Conservation (phyloP, 2,113 vertebrate species). For the Aspiorhynchus laticeps region DNA sequence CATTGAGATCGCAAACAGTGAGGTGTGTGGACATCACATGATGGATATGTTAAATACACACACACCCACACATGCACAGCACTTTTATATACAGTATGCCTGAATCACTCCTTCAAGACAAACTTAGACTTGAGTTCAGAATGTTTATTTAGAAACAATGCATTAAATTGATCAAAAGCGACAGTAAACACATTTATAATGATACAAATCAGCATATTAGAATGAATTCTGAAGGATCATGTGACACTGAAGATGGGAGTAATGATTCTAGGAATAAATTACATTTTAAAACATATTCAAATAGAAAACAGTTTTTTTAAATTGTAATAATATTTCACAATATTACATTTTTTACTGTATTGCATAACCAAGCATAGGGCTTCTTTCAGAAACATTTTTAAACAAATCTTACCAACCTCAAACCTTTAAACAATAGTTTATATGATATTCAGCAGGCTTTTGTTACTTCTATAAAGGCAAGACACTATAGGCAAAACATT, state of each 20-base stretch:
- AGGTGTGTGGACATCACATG: slow-evolving; percentile 77
- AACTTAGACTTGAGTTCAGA: not conserved
- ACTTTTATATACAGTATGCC: not conserved
- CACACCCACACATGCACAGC: not conserved
- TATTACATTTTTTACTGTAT: not conserved
- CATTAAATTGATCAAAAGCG: not conserved
- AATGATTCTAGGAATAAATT: not conserved
- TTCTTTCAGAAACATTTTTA: not conserved
- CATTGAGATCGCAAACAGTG: slow-evolving; percentile 88
- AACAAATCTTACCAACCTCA: too few relatives aligned
- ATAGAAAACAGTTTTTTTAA: not conserved
- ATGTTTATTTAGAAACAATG: not conserved
- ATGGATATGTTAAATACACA: slow-evolving; percentile 45
- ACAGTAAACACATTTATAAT: not conserved
- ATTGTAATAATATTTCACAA: not conserved
- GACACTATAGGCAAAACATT: too few relatives aligned
- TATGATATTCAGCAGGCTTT: not conserved
- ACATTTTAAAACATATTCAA: not conserved
- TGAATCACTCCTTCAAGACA: not conserved
- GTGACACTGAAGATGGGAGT: not conserved
- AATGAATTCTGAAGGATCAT: not conserved
- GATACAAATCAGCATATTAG: not conserved
- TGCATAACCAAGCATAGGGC: not conserved
- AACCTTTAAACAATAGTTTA: too few relatives aligned
- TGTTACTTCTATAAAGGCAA: too few relatives aligned